phyloP scores from a whole-genome alignment of 2,113 vertebrate genomes.

The Gasterosteus aculeatus region DNA sequence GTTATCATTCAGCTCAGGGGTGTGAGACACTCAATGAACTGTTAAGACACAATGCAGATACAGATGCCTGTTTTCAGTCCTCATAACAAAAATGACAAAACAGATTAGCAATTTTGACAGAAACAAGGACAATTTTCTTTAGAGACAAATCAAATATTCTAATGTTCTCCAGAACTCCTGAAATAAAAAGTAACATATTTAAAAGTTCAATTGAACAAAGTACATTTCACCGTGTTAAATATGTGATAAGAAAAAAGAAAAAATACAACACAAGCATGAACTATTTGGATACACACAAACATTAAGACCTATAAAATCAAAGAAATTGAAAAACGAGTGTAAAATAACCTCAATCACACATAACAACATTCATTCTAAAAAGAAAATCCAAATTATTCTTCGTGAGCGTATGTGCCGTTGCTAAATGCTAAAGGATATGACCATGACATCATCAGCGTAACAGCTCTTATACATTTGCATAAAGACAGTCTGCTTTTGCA shows the following conservation, averaged over 20 bases:
- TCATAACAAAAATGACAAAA: background rate
- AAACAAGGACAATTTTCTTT: background rate
- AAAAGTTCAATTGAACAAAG: background rate
- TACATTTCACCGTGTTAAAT: background rate
- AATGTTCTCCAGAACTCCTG: background rate
- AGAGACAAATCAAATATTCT: background rate
- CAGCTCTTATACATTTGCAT: too few species aligned
- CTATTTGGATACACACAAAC: background rate
- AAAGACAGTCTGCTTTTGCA: too few species aligned
- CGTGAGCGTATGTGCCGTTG: background rate
- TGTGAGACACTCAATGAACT: background rate
- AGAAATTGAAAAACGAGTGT: too few species aligned
- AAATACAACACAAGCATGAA: background rate
- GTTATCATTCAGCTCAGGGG: background rate
- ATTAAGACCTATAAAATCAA: too few species aligned
- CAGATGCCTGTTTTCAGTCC: background rate
- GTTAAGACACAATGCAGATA: background rate
- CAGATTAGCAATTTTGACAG: background rate
- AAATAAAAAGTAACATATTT: background rate
- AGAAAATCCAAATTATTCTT: background rate
- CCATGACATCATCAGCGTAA: background rate
- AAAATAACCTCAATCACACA: background rate
- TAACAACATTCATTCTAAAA: background rate
- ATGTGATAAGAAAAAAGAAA: background rate
- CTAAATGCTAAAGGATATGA: background rate